Conservation (phyloP, 2,113 vertebrate genomes). For the Zosterops pallidus region DNA sequence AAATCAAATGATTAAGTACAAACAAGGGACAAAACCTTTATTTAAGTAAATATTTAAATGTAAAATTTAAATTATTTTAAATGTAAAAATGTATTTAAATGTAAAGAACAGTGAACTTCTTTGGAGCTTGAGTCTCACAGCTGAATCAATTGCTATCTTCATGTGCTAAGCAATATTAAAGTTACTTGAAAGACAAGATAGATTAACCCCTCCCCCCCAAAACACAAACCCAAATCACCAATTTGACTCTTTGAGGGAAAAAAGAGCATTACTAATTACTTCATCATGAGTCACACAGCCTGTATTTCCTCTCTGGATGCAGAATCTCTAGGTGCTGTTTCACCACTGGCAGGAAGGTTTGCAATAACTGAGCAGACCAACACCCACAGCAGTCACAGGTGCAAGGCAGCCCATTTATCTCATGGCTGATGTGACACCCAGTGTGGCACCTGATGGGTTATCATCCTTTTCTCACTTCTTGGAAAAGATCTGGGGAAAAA, state of each 20-base stretch:
- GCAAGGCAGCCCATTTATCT: background rate
- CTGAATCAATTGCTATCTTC: background rate
- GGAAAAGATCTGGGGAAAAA: background rate
- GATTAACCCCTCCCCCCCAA: rapidly evolving
- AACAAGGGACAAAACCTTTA: background rate
- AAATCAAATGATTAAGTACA: background rate
- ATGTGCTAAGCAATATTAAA: background rate
- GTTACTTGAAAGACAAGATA: background rate
- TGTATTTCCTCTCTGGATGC: background rate
- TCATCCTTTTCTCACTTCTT: background rate
- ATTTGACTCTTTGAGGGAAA: rapidly evolving
- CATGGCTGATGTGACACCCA: background rate
- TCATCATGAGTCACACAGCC: background rate
- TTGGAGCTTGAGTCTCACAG: background rate
- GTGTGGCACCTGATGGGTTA: background rate
- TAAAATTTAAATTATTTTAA: background rate
- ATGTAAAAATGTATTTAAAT: background rate
- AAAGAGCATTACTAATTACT: background rate
- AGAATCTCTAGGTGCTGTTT: background rate
- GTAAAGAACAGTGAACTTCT: background rate
- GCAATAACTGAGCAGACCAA: background rate
- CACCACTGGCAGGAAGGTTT: background rate
- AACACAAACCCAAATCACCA: background rate
- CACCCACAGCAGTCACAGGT: too few relatives aligned
- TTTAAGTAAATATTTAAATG: background rate